Base-by-base conservation (phyloP, 2,113 vertebrate genomes). In the Corythoichthys haematopterus region DNA sequence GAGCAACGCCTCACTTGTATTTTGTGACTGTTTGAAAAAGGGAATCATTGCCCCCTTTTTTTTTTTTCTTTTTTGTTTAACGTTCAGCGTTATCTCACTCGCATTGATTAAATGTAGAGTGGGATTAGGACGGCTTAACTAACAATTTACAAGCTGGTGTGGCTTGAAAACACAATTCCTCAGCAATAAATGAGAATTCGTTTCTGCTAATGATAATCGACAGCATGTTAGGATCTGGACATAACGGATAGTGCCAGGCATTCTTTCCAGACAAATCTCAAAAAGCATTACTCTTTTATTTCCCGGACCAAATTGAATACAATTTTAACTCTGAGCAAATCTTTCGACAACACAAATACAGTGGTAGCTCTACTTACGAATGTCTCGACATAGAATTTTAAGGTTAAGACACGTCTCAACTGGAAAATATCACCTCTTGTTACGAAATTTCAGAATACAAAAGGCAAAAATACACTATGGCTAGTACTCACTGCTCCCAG, bases 111-210 rank as follows among this genome's bases (percentile, higher is more conserved):
- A 69, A 71, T 69, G 37, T 48, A 45, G 57, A 58, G 71, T 35
- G 45, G 69, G 65, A 80, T 85, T 84, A 78, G 7, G 20, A 20
- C 15, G 64, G 79, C 67, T 75, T 82, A 76, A 74, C 64, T 3
- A 68, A 79, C 45, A 73, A 70, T 75, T 71, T 72, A 53, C 57
- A 75, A 45, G 51, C 56, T 2, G 70, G 35, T 50, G 74, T 60
- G 61, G 61, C 69, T 58, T 69, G 64, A 16, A 60, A 73, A 56
- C n/a, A 1, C 57, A 72, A 60, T 77, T 76, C 57, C 40, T 35
- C 64, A 62, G 16, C 63, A 48, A 78, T 73, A 63, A 76, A 61
- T 15, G 37, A 35, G 38, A 57, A 72, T 66, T 10, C 14, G 52
- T 55, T 73, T 45, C 16, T 51, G 20, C 58, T 50, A 56, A 61